Conservation (phyloP, 2,113 vertebrate genomes). For the Pycnonotus jocosus region DNA sequence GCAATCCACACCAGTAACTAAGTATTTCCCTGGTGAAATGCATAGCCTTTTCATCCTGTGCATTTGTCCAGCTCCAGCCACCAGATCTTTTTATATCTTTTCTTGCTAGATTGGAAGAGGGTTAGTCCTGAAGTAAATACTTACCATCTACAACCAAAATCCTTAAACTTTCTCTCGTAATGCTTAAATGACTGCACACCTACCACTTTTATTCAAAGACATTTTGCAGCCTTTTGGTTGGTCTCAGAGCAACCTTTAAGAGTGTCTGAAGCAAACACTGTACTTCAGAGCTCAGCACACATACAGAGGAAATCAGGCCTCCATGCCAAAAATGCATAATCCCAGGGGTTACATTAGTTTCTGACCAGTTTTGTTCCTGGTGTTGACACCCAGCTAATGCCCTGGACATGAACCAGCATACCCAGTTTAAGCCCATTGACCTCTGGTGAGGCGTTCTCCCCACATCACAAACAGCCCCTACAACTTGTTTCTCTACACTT, state of each 20-base stretch:
- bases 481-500: background rate
- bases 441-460: fast-evolving
- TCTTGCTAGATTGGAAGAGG: background rate
- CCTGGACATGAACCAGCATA: fast-evolving
- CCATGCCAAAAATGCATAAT: background rate
- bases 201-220: background rate
- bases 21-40: background rate
- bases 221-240: background rate
- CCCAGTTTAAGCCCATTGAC: background rate
- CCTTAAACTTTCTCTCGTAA: background rate
- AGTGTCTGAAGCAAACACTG: background rate
- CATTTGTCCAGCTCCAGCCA: background rate
- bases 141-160: background rate
- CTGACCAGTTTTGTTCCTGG: fast-evolving
- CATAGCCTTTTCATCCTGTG: background rate
- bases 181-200: background rate
- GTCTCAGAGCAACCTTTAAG: background rate
- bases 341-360: background rate
- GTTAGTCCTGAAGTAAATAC: background rate
- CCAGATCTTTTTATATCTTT: conserved; percentile 22
- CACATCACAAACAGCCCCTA: fast-evolving
- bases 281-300: background rate
- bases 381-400: background rate
- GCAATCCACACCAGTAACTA: background rate
- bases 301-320: background rate